Base-by-base conservation (phyloP, 2,888 invertebrate genomes). In the Apodemia zela region DNA sequence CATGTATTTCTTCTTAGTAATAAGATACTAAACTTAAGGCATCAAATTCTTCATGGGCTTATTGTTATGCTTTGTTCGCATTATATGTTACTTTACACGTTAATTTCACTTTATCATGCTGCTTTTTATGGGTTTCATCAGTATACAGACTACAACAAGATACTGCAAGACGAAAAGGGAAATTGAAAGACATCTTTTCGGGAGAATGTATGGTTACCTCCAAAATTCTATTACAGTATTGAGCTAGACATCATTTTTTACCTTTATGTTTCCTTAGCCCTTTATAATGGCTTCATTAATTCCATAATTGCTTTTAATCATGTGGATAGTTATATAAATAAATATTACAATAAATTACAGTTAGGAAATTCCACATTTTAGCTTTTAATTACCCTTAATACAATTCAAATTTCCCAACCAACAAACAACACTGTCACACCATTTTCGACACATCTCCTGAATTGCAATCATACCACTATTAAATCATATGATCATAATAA, bases 121-220 rank as follows among this genome's bases (percentile, higher is more conserved):
- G 93, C 94, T 93, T 93, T 91, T 92, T 89, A 92, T 91, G 92
- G 93, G 87, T 92, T 91, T 92, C 93, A 93, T 93, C 94, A 95
- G 95, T 94, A 92, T 94, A 94, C 93, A 95, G 95, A 92, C 94
- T 94, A 92, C 95, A 95, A 89, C 95, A 95, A 91, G 95, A 95
- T 91, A 92, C 93, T 83, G 94, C 94, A 87, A 95, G 95, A 93
- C 95, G 95, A 94, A 95, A 95, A 93, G 95, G 95, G 90, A 96
- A 95, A 94, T 94, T 96, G 92, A 96, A 95, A 94, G 95, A 96
- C 93, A 95, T 96, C 93, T 96, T 96, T 93, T 94, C 95, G 85
- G 94, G 95, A 87, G 96, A 96, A 93, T 95, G 95, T 93, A 95
- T 95, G 94, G 94, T 94, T 93, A 92, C 76, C 79, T 80, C 78